A percentile compares a stretch with the other conserved stretches of the same genome.
These are phyloP conservation scores for Notarius lentiginosus DNA, from an alignment of 2,113 vertebrate species.

Conservation along the genomic window DNA sequence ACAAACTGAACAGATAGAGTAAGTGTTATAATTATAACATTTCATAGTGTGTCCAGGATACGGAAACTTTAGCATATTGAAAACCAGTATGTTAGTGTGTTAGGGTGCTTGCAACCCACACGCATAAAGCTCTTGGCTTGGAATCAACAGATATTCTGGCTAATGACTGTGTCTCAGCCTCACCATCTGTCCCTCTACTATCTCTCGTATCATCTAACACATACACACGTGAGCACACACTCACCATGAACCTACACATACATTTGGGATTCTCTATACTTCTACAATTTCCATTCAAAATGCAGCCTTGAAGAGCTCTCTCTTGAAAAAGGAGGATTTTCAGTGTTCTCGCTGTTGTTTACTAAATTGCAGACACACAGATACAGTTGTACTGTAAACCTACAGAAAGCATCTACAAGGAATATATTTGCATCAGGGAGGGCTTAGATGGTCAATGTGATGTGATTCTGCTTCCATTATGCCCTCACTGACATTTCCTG, in stretches of 20 bases:
- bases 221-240: background rate
- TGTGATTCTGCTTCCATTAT: background rate
- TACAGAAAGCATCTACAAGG: background rate
- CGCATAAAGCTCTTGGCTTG: constrained; percentile 27
- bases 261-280: background rate
- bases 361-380: background rate
- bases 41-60: constrained; percentile 9
- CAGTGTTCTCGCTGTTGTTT: background rate
- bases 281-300: constrained; percentile 3
- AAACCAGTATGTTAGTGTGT: constrained; percentile 21
- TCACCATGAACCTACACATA: constrained; percentile 9
- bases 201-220: constrained; percentile 32
- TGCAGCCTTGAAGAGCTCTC: background rate
- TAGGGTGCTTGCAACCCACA: constrained; percentile 1
- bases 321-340: background rate
- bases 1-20: background rate
- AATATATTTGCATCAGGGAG: constrained; percentile 8
- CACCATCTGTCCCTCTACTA: constrained; percentile 45
- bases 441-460: background rate
- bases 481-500: constrained; percentile 23
- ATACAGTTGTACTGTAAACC: background rate
- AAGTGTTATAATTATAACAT: constrained; percentile 5
- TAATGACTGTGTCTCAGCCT: constrained; percentile 37
- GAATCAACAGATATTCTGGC: constrained; percentile 43
- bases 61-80: constrained; percentile 17